phyloP scores from a whole-genome alignment of 2,113 vertebrate genomes.

The Anarhynchus alexandrinus region DNA sequence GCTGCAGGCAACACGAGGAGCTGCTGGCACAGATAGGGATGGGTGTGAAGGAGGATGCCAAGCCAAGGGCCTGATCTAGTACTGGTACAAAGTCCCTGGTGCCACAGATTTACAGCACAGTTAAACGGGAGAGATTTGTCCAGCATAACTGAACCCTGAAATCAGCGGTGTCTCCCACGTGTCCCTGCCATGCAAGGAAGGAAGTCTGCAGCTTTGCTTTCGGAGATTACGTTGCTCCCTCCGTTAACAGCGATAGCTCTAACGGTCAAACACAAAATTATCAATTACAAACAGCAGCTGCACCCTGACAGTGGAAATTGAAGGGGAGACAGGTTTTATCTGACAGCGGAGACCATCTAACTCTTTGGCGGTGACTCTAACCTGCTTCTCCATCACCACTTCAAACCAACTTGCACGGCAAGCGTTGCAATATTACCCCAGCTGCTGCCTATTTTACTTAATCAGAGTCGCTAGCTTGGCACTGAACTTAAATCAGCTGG shows the following conservation, averaged over 20 bases:
- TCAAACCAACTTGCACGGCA: neutral
- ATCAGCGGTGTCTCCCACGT: neutral
- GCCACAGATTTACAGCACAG: neutral
- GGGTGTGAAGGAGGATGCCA: neutral
- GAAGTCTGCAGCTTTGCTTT: neutral
- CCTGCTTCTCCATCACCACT: neutral
- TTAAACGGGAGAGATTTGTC: neutral
- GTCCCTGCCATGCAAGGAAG: accelerated
- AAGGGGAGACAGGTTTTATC: neutral
- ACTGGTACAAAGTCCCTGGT: neutral
- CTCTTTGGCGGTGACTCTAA: neutral
- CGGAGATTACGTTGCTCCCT: accelerated
- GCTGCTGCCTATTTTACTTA: neutral
- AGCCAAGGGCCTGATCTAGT: accelerated
- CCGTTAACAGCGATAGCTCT: neutral
- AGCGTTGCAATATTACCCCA: neutral
- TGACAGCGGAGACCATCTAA: neutral
- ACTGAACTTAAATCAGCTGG: neutral
- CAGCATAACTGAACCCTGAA: neutral
- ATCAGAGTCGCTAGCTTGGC: neutral
- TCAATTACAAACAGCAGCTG: neutral
- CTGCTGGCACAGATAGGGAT: neutral
- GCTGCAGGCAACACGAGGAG: neutral
- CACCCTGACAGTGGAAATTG: neutral
- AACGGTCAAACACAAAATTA: neutral